Evolutionary conservation across 2,888 invertebrate species (phyloP), one percentile per base, ranked within the genome.

Genomic region (Mythimna ferrago): DNA sequence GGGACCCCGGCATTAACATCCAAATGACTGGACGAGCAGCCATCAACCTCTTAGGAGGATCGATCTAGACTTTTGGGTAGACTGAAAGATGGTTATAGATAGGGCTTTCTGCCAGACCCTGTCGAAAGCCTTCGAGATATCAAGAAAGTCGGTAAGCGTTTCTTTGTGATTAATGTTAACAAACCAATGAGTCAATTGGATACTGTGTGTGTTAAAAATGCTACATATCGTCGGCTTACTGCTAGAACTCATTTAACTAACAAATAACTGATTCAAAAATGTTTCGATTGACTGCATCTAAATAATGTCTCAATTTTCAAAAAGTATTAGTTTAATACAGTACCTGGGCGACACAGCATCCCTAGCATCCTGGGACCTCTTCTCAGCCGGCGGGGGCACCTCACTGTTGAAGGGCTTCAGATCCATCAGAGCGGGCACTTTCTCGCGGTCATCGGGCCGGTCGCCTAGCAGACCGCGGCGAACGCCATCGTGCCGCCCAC

Each of bases 291-390:
- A 32, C 16, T 32, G 57, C 32, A 32, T 32, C 1, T 38, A 11
- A 38, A 38, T n/a, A 9, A 11, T 10, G 6, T 16, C 32, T n/a
- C 44, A 44, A 44, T 44, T 44, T 2, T 58, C 5, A 35, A 35
- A 9, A 19, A n/a, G 26, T 10, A 38, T n/a, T 41, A 53, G 1
- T 19, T 9, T 16, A 35, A 58, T 16, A 60, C 32, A 10, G 26
- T 74, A 95, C 96, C 96, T 94, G n/a, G 95, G 96, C 10, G 95
- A 94, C 10, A 92, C 95, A 4, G 96, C 96, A 76, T 95, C 96
- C 5, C 95, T 81, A 0, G 95, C 92, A 82, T 95, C 95, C 1
- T 92, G 92, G 0, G 92, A 90, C 74, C 87, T 87, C 69, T 88
- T 86, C 35, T 83, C 87, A 9, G 87, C 81, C 0, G 80, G 76